Conservation (phyloP, 2,113 vertebrate species). For the Albula glossodonta region DNA sequence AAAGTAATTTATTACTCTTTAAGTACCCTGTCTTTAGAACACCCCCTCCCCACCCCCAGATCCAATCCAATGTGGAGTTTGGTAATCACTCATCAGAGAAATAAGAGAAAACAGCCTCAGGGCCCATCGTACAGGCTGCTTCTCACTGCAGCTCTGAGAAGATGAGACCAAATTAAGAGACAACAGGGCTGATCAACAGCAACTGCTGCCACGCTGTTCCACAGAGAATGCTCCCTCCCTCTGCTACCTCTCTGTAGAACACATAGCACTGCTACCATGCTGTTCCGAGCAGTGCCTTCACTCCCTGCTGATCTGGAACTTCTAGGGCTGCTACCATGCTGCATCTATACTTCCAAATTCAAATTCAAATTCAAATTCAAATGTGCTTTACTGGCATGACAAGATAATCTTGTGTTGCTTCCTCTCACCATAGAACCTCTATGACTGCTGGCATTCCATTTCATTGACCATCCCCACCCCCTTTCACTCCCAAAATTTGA, state of each 20-base stretch:
- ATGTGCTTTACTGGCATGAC: too few relatives aligned
- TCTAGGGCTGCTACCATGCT: background rate
- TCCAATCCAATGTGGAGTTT: slow-evolving; percentile 14
- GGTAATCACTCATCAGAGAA: slow-evolving; percentile 18
- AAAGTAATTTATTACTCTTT: slow-evolving; percentile 13
- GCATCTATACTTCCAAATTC: too few relatives aligned
- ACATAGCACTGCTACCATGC: background rate
- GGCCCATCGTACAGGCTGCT: slow-evolving; percentile 15
- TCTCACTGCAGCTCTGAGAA: background rate
- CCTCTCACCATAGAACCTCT: too few relatives aligned
- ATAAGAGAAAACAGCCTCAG: background rate
- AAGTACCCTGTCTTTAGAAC: background rate
- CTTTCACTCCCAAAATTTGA: too few relatives aligned
- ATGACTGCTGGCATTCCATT: too few relatives aligned
- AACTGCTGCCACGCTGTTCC: background rate
- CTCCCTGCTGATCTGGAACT: background rate
- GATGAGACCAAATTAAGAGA: slow-evolving; percentile 13
- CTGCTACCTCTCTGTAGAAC: background rate
- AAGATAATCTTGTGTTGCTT: too few relatives aligned
- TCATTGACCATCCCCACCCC: too few relatives aligned
- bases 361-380: too few relatives aligned
- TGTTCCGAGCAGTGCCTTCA: too few relatives aligned
- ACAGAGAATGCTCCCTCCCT: background rate
- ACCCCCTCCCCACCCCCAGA: background rate
- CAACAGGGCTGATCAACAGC: background rate